Conservation (phyloP, 2,888 invertebrate species). For the Glaucopsyche alexis region DNA sequence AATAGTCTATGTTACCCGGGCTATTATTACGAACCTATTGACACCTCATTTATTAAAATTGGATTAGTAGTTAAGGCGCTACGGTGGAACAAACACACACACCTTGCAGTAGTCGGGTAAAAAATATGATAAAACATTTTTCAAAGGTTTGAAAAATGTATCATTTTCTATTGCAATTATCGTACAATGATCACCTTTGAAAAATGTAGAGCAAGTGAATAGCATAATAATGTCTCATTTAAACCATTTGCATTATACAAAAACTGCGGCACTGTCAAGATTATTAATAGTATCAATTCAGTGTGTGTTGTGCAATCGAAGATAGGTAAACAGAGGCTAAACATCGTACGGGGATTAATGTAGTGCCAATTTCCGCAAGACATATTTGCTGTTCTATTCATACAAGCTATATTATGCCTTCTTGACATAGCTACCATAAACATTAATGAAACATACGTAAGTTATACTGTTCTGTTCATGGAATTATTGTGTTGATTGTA, state of each 20-base stretch:
- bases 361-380: conserved; percentile 9
- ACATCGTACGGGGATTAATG: conserved; percentile 13
- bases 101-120: too few relatives aligned
- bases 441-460: neutral
- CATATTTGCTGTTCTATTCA: conserved; percentile 16
- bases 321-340: conserved; percentile 1
- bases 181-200: too few relatives aligned
- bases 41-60: too few relatives aligned
- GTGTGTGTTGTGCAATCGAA: neutral
- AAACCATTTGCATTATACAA: neutral
- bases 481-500: neutral
- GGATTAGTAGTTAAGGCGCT: too few relatives aligned
- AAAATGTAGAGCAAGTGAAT: too few relatives aligned
- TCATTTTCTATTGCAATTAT: too few relatives aligned
- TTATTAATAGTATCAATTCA: conserved; percentile 5
- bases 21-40: too few relatives aligned
- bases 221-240: too few relatives aligned
- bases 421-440: conserved; percentile 4
- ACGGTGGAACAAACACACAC: too few relatives aligned
- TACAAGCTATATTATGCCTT: conserved; percentile 2
- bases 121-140: too few relatives aligned
- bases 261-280: neutral
- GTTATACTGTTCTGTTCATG: neutral
- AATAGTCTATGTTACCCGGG: too few relatives aligned
- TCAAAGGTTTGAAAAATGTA: too few relatives aligned